Evolutionary conservation across 2,888 invertebrate genomes (phyloP).

Genomic region (Charanyca ferruginea): DNA sequence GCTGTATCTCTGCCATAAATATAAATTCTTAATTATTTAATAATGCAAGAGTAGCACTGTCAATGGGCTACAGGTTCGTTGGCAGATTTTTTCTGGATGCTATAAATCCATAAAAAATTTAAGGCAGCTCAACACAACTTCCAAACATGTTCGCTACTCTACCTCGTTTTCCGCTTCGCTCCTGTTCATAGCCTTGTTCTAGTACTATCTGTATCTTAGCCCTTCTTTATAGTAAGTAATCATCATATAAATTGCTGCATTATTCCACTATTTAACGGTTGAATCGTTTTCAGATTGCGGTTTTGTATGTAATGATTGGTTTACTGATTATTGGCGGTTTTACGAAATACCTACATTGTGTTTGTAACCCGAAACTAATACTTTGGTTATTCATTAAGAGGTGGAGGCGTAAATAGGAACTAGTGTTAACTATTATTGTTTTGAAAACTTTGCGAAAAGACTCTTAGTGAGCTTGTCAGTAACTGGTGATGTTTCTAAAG

Average conservation of each 20-base stretch:
- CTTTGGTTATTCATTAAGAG: constrained; percentile 4
- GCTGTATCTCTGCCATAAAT: too few species aligned
- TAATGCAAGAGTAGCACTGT: too few species aligned
- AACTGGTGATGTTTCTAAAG: too few species aligned
- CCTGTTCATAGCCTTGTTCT: constrained; percentile 28
- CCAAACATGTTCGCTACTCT: neutral
- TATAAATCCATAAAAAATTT: neutral
- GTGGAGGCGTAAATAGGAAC: too few species aligned
- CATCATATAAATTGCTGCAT: constrained; percentile 78
- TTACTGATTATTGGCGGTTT: constrained; percentile 44
- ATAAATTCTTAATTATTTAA: too few species aligned
- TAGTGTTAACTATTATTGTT: too few species aligned
- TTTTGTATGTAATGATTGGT: constrained; percentile 56
- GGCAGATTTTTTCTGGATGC: too few species aligned
- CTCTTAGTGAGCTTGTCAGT: too few species aligned
- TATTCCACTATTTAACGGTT: constrained; percentile 73
- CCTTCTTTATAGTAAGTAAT: constrained; percentile 84
- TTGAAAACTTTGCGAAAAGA: too few species aligned
- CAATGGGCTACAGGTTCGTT: too few species aligned
- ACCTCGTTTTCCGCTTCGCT: neutral
- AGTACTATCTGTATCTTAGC: constrained; percentile 68
- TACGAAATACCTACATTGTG: constrained; percentile 35
- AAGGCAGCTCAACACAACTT: neutral
- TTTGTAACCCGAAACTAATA: constrained; percentile 6
- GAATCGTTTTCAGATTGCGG: constrained; percentile 65